Evolutionary conservation across 2,113 vertebrate species (phyloP), one percentile per base, ranked within the genome.

Genomic region (Ctenodactylus gundi): DNA sequence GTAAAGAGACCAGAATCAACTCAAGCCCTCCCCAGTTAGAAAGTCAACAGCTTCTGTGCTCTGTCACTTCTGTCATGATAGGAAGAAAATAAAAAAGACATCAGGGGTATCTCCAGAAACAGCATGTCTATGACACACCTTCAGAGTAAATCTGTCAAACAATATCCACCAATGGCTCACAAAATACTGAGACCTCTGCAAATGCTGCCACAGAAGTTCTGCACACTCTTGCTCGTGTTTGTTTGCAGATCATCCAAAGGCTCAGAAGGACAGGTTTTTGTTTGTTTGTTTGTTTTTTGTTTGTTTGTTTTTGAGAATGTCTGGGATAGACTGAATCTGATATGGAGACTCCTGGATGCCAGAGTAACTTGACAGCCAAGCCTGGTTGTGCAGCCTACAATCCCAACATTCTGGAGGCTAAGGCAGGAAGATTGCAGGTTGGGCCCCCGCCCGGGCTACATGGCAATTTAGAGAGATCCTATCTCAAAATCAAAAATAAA

Each of bases 351-450:
- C 11, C 9, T 36, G 21, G 39, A 6, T n/a, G 9, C 23, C 77
- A 65, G 36, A 72, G 36, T 90, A 68, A 31, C 41, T 53, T 86
- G 81, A 65, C n/a, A n/a, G n/a, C n/a, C n/a, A n/a, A n/a, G n/a
- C n/a, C n/a, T n/a, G n/a, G n/a, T n/a, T n/a, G n/a, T n/a, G n/a
- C n/a, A n/a, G n/a, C n/a, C n/a, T n/a, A n/a, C n/a, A n/a, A n/a
- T n/a, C n/a, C n/a, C n/a, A n/a, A n/a, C n/a, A n/a, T n/a, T n/a
- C n/a, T n/a, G n/a, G n/a, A n/a, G n/a, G n/a, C n/a, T n/a, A n/a
- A n/a, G n/a, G n/a, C n/a, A n/a, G n/a, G n/a, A n/a, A n/a, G n/a
- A n/a, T n/a, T n/a, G n/a, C n/a, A n/a, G n/a, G n/a, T n/a, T n/a
- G n/a, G n/a, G n/a, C n/a, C n/a, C n/a, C n/a, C n/a, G n/a, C n/a